Conservation (phyloP, 2,888 invertebrate species). For the Harpagoxenus sublaevis region DNA sequence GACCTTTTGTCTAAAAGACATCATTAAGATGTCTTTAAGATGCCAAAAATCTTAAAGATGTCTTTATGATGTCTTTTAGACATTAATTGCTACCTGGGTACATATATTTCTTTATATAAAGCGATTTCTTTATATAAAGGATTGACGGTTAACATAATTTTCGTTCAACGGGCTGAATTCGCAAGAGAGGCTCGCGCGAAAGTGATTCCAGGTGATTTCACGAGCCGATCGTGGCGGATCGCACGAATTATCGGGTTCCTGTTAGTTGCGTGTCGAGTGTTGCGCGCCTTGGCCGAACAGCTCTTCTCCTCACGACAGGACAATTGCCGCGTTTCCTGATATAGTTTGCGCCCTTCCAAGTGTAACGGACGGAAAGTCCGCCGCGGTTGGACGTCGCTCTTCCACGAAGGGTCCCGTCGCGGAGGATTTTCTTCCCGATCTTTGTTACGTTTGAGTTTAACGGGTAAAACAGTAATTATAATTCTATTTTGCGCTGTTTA, state of each 20-base stretch:
- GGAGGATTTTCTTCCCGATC: slow-evolving; percentile 24
- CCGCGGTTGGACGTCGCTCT: slow-evolving; percentile 51
- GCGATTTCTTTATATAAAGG: not conserved
- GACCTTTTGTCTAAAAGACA: too few species aligned
- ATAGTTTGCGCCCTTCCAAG: slow-evolving; percentile 76
- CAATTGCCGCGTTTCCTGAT: slow-evolving; percentile 85
- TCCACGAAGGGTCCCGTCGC: slow-evolving; percentile 35
- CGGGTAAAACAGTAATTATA: not conserved
- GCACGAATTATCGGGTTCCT: slow-evolving; percentile 81
- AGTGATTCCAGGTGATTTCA: slow-evolving; percentile 53
- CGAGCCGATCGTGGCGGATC: slow-evolving; percentile 57
- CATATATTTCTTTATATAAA: not conserved
- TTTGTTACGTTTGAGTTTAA: slow-evolving; percentile 7
- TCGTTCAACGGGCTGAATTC: slow-evolving; percentile 20
- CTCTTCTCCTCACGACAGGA: slow-evolving; percentile 83
- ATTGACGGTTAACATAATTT: slow-evolving; percentile 6
- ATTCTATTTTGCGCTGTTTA: not conserved
- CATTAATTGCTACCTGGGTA: too few species aligned
- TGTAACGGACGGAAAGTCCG: slow-evolving; percentile 73
- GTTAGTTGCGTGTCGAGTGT: slow-evolving; percentile 81
- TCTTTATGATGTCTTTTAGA: too few species aligned
- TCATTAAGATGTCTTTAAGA: too few species aligned
- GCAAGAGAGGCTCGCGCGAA: slow-evolving; percentile 39
- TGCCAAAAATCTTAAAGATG: too few species aligned
- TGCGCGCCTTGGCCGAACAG: slow-evolving; percentile 75